These are phyloP conservation scores for Isurus oxyrinchus DNA, from an alignment of 2,113 vertebrate species.

Conservation along the genomic window DNA sequence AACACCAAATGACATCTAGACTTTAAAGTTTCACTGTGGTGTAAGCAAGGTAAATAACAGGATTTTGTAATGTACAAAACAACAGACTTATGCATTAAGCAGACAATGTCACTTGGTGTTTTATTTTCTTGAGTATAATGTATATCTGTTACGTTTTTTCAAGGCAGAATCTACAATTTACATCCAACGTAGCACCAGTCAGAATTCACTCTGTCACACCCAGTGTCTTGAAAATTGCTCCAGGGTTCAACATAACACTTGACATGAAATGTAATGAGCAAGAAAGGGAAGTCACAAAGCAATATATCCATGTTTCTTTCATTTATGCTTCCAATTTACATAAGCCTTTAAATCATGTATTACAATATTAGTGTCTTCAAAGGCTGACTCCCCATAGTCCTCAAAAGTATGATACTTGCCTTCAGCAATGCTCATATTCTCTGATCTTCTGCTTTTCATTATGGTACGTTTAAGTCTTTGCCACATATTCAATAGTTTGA, in stretches of 20 bases:
- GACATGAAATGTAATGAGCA: neutral
- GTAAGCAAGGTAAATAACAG: neutral
- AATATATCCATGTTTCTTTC: neutral
- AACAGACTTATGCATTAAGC: neutral
- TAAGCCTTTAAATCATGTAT: slow-evolving; percentile 24
- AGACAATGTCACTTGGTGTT: neutral
- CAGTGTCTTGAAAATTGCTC: slow-evolving; percentile 13
- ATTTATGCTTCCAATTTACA: neutral
- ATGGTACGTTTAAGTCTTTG: neutral
- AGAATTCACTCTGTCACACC: neutral
- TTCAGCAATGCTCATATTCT: slow-evolving; percentile 8
- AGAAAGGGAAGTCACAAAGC: neutral
- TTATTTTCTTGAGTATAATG: neutral
- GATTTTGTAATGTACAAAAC: neutral
- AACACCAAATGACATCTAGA: neutral
- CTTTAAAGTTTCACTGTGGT: neutral
- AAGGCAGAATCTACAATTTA: neutral
- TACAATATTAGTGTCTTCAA: slow-evolving; percentile 21
- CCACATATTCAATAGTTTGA: neutral
- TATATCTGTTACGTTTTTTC: neutral
- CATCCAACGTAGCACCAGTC: neutral
- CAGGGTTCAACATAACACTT: neutral
- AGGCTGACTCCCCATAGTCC: neutral
- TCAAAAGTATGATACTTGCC: neutral
- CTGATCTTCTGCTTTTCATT: slow-evolving; percentile 13